phyloP scores from a whole-genome alignment of 2,888 invertebrate genomes.

The Nebria brevicollis region DNA sequence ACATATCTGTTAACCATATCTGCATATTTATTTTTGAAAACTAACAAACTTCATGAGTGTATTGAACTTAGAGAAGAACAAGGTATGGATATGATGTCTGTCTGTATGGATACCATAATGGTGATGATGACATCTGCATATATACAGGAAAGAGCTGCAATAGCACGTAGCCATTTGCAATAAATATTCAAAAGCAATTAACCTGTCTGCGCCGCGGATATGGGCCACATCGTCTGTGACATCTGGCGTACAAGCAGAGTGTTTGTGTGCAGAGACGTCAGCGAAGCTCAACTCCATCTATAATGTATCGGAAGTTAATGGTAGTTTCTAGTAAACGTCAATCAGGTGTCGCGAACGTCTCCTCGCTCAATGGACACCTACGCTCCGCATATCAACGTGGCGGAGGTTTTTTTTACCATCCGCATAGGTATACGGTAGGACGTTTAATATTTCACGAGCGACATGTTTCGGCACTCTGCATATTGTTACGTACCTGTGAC shows the following conservation, averaged over 20 bases:
- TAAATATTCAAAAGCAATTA: conserved; percentile 55
- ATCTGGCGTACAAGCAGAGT: not conserved
- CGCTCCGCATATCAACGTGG: conserved; percentile 24
- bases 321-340: conserved; percentile 60
- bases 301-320: conserved; percentile 60
- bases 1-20: not conserved
- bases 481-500: conserved; percentile 38
- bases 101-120: not conserved
- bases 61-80: too few relatives aligned
- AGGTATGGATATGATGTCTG: not conserved
- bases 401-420: not conserved
- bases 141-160: not conserved
- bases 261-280: not conserved
- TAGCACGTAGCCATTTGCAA: conserved; percentile 45
- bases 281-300: conserved; percentile 52
- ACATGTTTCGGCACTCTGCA: conserved; percentile 47
- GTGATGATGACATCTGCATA: not conserved
- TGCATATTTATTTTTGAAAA: too few relatives aligned
- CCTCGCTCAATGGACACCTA: conserved; percentile 21
- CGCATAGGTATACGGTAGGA: not conserved
- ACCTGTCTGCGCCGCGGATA: conserved; percentile 52
- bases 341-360: conserved; percentile 55
- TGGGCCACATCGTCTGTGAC: conserved; percentile 46
- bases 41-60: too few relatives aligned
- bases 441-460: conserved; percentile 42